These are phyloP conservation scores for Pipa parva DNA, from an alignment of 2,113 vertebrate species.

Conservation along the genomic window DNA sequence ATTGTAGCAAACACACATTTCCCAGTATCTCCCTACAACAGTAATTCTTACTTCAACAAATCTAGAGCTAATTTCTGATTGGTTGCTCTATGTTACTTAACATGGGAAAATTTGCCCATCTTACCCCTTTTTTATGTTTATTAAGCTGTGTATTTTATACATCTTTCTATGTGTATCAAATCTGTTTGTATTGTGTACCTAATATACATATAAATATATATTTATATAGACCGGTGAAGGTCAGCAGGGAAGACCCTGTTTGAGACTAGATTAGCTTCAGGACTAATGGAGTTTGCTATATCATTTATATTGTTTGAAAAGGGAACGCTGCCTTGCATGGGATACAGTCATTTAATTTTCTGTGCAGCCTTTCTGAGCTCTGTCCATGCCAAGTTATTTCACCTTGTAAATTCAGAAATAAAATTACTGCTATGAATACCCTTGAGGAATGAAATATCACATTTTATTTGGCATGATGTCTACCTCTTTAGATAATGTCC, in stretches of 20 bases:
- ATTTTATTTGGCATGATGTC: constrained; percentile 20
- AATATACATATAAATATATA: constrained; percentile 22
- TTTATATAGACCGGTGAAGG: constrained; percentile 4
- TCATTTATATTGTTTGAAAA: background rate
- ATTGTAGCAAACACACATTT: too few relatives aligned
- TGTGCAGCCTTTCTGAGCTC: background rate
- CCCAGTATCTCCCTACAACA: too few relatives aligned
- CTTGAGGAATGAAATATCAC: constrained; percentile 26
- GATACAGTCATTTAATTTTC: constrained; percentile 13
- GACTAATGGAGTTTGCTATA: background rate
- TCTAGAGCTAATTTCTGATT: too few relatives aligned
- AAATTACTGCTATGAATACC: constrained; percentile 26
- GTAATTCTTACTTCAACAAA: too few relatives aligned
- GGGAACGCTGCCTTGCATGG: constrained; percentile 1
- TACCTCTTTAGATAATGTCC: constrained; percentile 26
- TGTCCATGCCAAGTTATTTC: constrained; percentile 15
- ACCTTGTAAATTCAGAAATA: constrained; percentile 28
- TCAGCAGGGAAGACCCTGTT: background rate
- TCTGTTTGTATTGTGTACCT: constrained; percentile 26
- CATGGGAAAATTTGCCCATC: too few relatives aligned
- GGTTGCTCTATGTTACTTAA: too few relatives aligned
- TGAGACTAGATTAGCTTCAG: background rate
- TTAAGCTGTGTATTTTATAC: constrained; percentile 31
- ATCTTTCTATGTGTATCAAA: constrained; percentile 36
- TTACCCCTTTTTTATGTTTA: constrained; percentile 3